Evolutionary conservation across 2,888 invertebrate species (phyloP).

Genomic region (Sarcophaga caerulescens): DNA sequence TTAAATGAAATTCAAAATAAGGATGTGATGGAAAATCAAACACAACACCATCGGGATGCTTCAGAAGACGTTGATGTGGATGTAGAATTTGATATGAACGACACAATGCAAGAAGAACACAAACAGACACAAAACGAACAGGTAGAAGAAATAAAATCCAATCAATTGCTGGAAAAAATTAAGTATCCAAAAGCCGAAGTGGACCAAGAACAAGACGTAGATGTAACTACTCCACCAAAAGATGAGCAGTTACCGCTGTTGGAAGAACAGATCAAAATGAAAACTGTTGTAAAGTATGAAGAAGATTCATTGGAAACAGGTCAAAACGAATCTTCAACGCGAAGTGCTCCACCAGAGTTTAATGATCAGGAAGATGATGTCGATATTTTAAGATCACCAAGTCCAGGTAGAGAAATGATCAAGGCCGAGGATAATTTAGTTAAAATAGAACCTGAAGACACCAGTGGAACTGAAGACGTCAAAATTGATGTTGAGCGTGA

Average conservation of each 20-base stretch:
- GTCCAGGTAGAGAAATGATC: slow-evolving; percentile 78
- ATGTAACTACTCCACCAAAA: slow-evolving; percentile 18
- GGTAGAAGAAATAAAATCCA: background rate
- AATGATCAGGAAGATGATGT: slow-evolving; percentile 79
- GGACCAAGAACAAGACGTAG: slow-evolving; percentile 49
- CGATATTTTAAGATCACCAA: slow-evolving; percentile 79
- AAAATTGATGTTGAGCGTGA: slow-evolving; percentile 80
- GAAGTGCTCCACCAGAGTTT: slow-evolving; percentile 41
- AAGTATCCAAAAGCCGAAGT: slow-evolving; percentile 39
- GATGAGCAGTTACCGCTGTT: background rate
- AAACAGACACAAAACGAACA: background rate
- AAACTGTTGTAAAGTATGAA: slow-evolving; percentile 52
- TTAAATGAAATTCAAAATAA: slow-evolving; percentile 23
- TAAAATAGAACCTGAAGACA: slow-evolving; percentile 80
- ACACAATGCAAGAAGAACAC: background rate
- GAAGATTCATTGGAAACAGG: background rate
- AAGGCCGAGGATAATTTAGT: slow-evolving; percentile 79
- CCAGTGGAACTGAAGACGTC: slow-evolving; percentile 77
- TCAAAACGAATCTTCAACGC: slow-evolving; percentile 14
- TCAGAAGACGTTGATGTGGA: slow-evolving; percentile 60
- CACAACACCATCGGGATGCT: background rate
- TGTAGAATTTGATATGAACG: slow-evolving; percentile 52
- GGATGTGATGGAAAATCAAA: background rate
- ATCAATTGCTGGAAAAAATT: background rate
- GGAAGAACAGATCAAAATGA: slow-evolving; percentile 12